Evolutionary conservation across 2,888 invertebrate species (phyloP).

Genomic region (Rhyacophila evoluta): DNA sequence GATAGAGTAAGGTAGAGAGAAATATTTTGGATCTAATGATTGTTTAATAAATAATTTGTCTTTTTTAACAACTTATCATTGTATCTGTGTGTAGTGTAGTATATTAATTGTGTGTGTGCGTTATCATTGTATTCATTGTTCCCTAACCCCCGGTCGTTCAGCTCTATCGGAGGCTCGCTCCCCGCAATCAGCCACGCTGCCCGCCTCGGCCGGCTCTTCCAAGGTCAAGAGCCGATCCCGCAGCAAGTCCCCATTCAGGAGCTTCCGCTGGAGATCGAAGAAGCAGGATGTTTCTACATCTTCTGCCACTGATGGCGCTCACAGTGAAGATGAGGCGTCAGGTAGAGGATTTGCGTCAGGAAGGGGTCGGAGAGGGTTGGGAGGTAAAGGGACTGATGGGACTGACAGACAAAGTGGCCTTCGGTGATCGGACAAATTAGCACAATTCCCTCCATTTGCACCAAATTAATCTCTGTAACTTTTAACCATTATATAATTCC

Average conservation of each 20-base stretch:
- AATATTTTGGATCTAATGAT: too few species aligned
- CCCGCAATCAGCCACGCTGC: slow-evolving; percentile 58
- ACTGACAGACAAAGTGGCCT: not conserved
- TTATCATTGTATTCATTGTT: slow-evolving; percentile 31
- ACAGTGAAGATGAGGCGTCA: slow-evolving; percentile 80
- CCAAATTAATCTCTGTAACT: not conserved
- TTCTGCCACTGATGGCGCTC: slow-evolving; percentile 83
- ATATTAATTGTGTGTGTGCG: slow-evolving; percentile 32
- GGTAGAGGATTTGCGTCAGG: too few species aligned
- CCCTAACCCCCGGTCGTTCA: slow-evolving; percentile 60
- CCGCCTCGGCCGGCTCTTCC: slow-evolving; percentile 64
- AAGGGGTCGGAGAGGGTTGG: slow-evolving; percentile 1
- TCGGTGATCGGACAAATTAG: not conserved
- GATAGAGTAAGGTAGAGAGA: too few species aligned
- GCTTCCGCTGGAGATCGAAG: slow-evolving; percentile 91
- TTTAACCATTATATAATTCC: too few species aligned
- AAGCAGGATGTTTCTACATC: slow-evolving; percentile 74
- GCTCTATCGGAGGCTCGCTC: slow-evolving; percentile 53
- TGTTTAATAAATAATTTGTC: not conserved
- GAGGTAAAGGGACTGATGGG: slow-evolving; percentile 6
- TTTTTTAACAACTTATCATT: not conserved
- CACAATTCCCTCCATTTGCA: not conserved
- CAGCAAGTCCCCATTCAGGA: slow-evolving; percentile 94
- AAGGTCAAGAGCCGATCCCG: slow-evolving; percentile 87
- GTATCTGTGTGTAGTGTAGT: slow-evolving; percentile 33